Conservation (phyloP, 2,797 vertebrate genomes). For the Phataginus tetradactyla region DNA sequence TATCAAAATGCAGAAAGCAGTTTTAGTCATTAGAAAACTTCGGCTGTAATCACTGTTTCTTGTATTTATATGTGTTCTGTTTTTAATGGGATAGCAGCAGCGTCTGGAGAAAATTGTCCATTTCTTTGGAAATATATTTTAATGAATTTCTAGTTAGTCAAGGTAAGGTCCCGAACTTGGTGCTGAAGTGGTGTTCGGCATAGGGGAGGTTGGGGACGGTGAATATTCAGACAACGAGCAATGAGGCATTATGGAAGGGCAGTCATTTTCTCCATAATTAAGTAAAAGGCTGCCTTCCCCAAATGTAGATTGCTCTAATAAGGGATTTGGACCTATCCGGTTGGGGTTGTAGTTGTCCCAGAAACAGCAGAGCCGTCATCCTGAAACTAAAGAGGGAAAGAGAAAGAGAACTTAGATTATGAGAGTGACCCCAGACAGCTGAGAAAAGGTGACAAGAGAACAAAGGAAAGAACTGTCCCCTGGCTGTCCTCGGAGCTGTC, state of each 20-base stretch:
- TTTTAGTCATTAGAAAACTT: constrained; percentile 1
- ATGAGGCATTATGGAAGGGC: background rate
- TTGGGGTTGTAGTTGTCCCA: background rate
- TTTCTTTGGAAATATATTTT: constrained; percentile 41
- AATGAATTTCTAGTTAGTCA: background rate
- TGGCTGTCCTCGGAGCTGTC: background rate
- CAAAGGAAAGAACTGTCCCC: background rate
- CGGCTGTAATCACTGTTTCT: background rate
- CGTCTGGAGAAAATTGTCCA: background rate
- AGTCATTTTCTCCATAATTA: background rate
- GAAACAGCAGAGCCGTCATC: background rate
- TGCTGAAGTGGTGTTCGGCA: background rate
- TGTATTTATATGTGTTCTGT: background rate
- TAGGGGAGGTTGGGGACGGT: background rate
- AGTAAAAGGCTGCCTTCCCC: background rate
- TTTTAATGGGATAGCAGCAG: background rate
- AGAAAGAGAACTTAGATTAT: background rate
- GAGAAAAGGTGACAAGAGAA: background rate
- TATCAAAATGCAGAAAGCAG: background rate
- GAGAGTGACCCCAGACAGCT: background rate
- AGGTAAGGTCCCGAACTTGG: background rate
- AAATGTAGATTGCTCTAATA: background rate
- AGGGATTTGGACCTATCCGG: background rate
- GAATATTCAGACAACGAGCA: background rate
- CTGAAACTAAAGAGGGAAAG: background rate